phyloP scores from a whole-genome alignment of 2,113 vertebrate species.

The Lagopus muta region DNA sequence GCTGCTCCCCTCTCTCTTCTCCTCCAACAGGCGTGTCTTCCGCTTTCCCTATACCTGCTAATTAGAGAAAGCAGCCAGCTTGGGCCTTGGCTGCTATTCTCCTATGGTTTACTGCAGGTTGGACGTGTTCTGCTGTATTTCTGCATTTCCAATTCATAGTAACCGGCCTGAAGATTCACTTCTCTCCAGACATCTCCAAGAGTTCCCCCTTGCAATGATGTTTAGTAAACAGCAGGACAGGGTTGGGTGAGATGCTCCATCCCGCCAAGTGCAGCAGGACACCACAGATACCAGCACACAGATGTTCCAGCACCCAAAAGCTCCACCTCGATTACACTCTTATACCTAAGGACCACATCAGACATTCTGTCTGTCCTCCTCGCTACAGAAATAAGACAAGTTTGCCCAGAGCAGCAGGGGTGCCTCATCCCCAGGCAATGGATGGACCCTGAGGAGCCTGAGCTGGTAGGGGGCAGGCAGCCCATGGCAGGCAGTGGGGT shows the following conservation, averaged over 20 bases:
- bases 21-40: no score
- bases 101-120: rapidly evolving
- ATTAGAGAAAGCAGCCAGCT: background rate
- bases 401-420: no score
- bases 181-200: background rate
- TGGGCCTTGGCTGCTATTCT: background rate
- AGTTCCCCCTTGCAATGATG: background rate
- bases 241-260: background rate
- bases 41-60: background rate
- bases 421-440: no score
- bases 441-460: no score
- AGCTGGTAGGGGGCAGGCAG: no score
- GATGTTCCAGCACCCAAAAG: background rate
- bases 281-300: no score
- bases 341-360: background rate
- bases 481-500: no score
- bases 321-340: background rate
- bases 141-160: background rate
- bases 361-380: background rate
- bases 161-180: background rate
- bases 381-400: no score
- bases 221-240: background rate
- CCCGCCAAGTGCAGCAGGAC: background rate
- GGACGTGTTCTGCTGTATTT: background rate
- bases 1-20: background rate